Evolutionary conservation across 2,888 invertebrate genomes (phyloP), one percentile per base, ranked within the genome.

Genomic region (Troglohyphantes excavatus): DNA sequence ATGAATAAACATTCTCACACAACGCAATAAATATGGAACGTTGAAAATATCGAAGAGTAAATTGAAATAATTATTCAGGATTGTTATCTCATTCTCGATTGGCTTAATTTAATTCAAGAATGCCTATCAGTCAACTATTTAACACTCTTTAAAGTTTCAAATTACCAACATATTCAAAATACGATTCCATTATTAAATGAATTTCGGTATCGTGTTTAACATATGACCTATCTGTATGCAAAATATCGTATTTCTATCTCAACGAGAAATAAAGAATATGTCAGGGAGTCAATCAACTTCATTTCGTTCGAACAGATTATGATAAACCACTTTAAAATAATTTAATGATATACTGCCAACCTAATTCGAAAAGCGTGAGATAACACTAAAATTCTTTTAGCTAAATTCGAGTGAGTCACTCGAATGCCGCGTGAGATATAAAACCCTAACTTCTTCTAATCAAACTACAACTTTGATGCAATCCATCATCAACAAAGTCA

Each of bases 401-500:
- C 5, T n/a, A n/a, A 53, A 53, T 13, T 53, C 53, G 17, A 53
- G 17, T 53, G n/a, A 53, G 13, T 1, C 5, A n/a, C 17, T 53
- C 17, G n/a, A 17, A 2, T n/a, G 5, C 17, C 17, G 5, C 13
- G 3, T 53, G 53, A 53, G n/a, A n/a, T n/a, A 17, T 53, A 53
- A 53, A 5, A 53, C 53, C n/a, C 33, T 27, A 76, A 33, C 63
- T 76, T 76, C 76, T 65, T 78, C 75, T 59, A 59, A 53, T 53
- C n/a, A 53, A n/a, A 53, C 23, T 27, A 13, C 26, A 33, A 13
- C 63, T 43, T 33, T 23, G n/a, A 1, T 13, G 27, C 76, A 13
- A 65, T 65, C 23, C 43, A 65, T 65, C 63, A 78, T 61, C 33
- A 78, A 78, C 63, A 39, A 61, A 61, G 75, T 78, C 63, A 65